Base-by-base conservation (phyloP, 2,888 invertebrate genomes). In the Plagodis dolabraria region DNA sequence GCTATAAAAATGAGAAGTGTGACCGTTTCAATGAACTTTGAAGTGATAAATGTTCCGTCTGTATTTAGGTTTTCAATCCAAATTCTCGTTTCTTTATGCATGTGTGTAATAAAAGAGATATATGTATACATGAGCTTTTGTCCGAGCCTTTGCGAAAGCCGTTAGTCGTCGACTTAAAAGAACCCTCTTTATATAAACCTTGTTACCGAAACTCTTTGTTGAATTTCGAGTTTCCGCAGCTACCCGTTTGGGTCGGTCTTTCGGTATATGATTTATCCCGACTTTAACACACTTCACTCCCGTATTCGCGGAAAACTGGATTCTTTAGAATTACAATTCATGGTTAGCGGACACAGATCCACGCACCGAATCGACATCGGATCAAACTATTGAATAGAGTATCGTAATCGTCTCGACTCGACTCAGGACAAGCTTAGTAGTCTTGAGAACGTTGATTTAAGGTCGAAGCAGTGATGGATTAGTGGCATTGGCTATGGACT, bases 1-100 rank as follows among this genome's bases (percentile, higher is more conserved):
- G 68, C 61, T 52, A 63, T 67, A 68, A 70, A 72, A 71, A 65
- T 74, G 64, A 69, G 63, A 71, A 66, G 66, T 68, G 59, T 66
- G 63, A 53, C 58, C 66, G 62, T 64, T 73, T 68, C 63, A 68
- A 59, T 56, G 62, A 67, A 65, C 71, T 63, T 67, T 56, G 46
- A 63, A 62, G 63, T 65, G 61, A 51, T 43, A 51, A 44, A 43
- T 51, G 43, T 43, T 43, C 43, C 51, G 43, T 43, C 33, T 42
- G 49, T 42, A 33, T 49, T 49, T 42, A 49, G 40, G 33, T 40
- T 40, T 22, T 49, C 10, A 48, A 48, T 53, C 48, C 22, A 49
- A 45, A 45, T 46, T 49, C 45, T 33, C 44, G 45, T 49, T 53
- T 48, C 53, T 58, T 53, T 45, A 33, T 38, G 44, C 34, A 50